Evolutionary conservation across 2,797 vertebrate genomes (phyloP).

Genomic region (Austrolebias charrua): DNA sequence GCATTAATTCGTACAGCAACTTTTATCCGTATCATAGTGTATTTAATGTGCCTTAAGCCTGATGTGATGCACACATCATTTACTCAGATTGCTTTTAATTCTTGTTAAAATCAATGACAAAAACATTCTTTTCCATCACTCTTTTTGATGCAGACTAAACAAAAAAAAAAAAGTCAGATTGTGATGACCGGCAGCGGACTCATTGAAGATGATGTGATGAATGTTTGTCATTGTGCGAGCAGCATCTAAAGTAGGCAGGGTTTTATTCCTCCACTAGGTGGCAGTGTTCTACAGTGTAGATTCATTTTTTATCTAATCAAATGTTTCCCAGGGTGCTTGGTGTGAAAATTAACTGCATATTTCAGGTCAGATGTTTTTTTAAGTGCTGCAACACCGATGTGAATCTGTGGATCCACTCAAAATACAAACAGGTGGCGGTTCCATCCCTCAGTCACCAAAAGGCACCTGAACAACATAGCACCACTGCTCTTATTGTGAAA

Average conservation of each 20-base stretch:
- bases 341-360: conserved; percentile 45
- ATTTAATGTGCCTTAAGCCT: conserved; percentile 68
- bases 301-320: conserved; percentile 1
- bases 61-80: conserved; percentile 41
- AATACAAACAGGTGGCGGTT: conserved; percentile 19
- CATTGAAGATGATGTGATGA: conserved; percentile 18
- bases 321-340: conserved; percentile 44
- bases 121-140: conserved; percentile 15
- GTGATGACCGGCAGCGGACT: conserved; percentile 24
- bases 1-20: conserved; percentile 38
- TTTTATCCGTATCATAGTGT: conserved; percentile 37
- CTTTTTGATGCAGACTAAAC: not conserved
- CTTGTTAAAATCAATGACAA: conserved; percentile 3
- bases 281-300: conserved; percentile 54
- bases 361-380: conserved; percentile 47
- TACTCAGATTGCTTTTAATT: conserved; percentile 36
- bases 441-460: conserved; percentile 13
- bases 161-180: conserved; percentile 13
- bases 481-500: conserved; percentile 28
- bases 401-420: conserved; percentile 8
- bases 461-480: conserved; percentile 50
- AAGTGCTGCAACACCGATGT: conserved; percentile 9
- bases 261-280: conserved; percentile 57
- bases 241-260: not conserved
- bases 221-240: conserved; percentile 27